Evolutionary conservation across 2,113 vertebrate species (phyloP).

Genomic region (Puffinus mauretanicus): DNA sequence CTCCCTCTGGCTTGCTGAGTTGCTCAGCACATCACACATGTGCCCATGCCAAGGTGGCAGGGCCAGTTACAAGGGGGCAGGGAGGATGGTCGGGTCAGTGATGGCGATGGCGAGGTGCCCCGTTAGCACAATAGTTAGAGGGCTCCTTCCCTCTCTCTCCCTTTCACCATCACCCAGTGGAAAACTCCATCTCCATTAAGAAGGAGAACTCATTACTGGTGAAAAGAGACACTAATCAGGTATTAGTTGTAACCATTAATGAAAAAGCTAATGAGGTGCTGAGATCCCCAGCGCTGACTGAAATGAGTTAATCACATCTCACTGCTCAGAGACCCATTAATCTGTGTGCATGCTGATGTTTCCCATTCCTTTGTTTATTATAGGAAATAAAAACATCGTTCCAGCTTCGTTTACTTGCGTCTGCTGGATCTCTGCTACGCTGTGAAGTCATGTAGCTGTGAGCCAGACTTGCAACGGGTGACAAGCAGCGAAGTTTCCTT

Average conservation of each 20-base stretch:
- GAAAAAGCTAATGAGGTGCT: slow-evolving; percentile 48
- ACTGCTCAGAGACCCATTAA: slow-evolving; percentile 7
- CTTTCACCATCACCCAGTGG: not conserved
- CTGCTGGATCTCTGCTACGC: not conserved
- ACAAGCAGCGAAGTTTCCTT: not conserved
- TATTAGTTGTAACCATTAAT: slow-evolving; percentile 40
- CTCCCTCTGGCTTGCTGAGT: not conserved
- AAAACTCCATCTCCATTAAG: not conserved
- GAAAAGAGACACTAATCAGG: slow-evolving; percentile 23
- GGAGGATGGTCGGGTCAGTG: not conserved
- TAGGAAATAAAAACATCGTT: not conserved
- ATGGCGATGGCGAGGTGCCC: accelerated
- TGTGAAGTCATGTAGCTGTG: not conserved
- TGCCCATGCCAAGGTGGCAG: not conserved
- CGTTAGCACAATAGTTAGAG: not conserved
- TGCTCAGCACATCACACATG: accelerated
- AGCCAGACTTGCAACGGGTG: not conserved
- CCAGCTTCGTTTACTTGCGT: not conserved
- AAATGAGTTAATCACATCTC: slow-evolving; percentile 54
- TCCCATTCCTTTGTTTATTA: slow-evolving; percentile 7
- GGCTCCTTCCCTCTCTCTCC: not conserved
- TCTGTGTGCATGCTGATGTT: not conserved
- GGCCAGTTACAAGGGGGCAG: not conserved
- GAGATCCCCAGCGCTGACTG: not conserved
- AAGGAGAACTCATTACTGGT: slow-evolving; percentile 10